A percentile compares a stretch with the other conserved stretches of the same genome.
These are phyloP conservation scores for Gymnobelideus leadbeateri DNA, from an alignment of 2,113 vertebrate species.

Conservation along the genomic window DNA sequence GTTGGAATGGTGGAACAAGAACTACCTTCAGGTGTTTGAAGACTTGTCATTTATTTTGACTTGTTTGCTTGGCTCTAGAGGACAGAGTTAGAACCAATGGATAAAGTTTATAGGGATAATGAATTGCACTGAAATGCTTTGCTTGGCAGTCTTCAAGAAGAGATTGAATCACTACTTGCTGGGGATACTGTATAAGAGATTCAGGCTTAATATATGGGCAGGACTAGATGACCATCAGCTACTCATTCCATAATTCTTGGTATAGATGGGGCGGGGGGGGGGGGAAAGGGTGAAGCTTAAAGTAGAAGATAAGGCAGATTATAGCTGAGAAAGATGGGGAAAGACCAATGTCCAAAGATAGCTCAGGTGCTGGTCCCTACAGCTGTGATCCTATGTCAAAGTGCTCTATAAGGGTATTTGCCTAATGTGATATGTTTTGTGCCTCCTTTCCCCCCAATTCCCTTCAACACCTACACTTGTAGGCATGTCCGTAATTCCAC, in stretches of 20 bases:
- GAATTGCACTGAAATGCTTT: background rate
- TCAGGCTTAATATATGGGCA: background rate
- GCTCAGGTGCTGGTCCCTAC: background rate
- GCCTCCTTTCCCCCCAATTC: background rate
- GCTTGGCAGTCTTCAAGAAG: background rate
- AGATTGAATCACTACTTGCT: background rate
- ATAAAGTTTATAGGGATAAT: background rate
- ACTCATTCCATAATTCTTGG: background rate
- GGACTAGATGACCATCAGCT: background rate
- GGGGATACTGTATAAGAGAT: background rate
- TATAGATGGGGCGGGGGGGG: too few species aligned
- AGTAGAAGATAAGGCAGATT: background rate
- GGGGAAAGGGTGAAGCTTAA: background rate
- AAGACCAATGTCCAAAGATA: background rate
- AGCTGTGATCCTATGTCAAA: background rate
- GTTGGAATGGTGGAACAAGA: background rate
- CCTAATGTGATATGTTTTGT: background rate
- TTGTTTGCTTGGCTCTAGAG: background rate
- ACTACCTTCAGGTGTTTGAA: background rate
- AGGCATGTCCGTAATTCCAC: slow-evolving; percentile 67
- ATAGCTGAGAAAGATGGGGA: background rate
- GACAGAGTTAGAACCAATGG: background rate
- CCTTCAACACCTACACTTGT: background rate
- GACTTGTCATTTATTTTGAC: background rate
- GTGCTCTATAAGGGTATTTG: background rate